Evolutionary conservation across 1,140 invertebrate species (phyloP).

Genomic region (Carposina sasakii): DNA sequence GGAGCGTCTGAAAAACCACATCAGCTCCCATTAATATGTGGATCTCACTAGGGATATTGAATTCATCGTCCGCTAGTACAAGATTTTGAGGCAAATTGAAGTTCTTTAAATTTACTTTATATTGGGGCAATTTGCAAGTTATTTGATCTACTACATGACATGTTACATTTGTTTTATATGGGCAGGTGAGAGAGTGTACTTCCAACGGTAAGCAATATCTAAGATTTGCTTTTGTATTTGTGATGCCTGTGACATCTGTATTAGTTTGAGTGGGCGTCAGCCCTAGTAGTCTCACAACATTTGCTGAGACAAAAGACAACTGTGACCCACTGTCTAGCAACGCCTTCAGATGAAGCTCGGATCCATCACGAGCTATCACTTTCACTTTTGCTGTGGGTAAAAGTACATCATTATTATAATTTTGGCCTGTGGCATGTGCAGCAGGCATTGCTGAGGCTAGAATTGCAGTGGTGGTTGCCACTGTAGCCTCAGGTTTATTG

Average conservation of each 20-base stretch:
- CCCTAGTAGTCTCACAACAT: background rate
- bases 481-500: no score
- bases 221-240: background rate
- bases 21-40: background rate
- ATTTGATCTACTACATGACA: background rate
- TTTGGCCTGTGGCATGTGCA: no score
- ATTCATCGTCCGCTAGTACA: background rate
- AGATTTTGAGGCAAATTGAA: background rate
- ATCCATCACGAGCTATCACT: background rate
- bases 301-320: background rate
- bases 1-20: background rate
- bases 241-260: background rate
- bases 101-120: background rate
- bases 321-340: background rate
- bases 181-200: background rate
- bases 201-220: background rate
- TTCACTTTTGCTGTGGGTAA: background rate
- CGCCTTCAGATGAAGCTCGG: background rate
- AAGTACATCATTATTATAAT: background rate
- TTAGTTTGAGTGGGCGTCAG: background rate
- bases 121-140: background rate
- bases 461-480: no score
- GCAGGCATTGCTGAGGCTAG: no score
- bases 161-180: background rate
- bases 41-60: background rate